Percentiles rank a stretch among this genome's conserved stretches.
These are phyloP conservation scores for Lycaena phlaeas DNA, from an alignment of 2,888 invertebrate species.

Conservation along the genomic window DNA sequence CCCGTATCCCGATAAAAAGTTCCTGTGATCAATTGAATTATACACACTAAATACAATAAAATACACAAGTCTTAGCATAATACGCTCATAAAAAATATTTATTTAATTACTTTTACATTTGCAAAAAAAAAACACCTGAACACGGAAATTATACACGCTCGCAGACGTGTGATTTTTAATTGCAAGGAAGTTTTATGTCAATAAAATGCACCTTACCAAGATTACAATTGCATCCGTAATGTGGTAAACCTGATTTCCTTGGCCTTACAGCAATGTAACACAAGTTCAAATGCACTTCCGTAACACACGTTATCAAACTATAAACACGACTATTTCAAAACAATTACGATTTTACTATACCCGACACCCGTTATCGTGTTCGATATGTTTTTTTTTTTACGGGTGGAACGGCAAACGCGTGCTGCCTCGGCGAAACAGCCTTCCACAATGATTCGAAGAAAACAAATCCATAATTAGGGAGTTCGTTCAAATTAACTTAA, in stretches of 20 bases:
- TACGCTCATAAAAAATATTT: too few relatives aligned
- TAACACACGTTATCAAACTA: conserved; percentile 12
- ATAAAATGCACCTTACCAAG: conserved; percentile 27
- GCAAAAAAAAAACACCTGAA: too few relatives aligned
- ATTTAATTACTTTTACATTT: too few relatives aligned
- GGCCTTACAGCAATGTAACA: conserved; percentile 37
- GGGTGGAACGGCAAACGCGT: conserved; percentile 12
- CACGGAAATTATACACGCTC: too few relatives aligned
- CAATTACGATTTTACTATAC: conserved; percentile 23
- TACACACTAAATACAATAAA: too few relatives aligned
- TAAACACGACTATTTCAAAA: conserved; percentile 28
- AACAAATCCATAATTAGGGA: conserved; percentile 1
- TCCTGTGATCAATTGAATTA: too few relatives aligned
- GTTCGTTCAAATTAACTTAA: conserved; percentile 1
- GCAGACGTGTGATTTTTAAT: too few relatives aligned
- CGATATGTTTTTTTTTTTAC: conserved; percentile 6
- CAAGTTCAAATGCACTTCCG: conserved; percentile 31
- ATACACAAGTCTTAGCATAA: too few relatives aligned
- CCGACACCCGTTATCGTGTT: conserved; percentile 3
- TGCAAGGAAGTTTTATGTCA: conserved; percentile 1
- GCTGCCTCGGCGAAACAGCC: conserved; percentile 12
- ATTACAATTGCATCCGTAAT: conserved; percentile 15
- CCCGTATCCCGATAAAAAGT: too few relatives aligned
- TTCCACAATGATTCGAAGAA: conserved; percentile 9
- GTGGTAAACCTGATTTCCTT: conserved; percentile 28